Base-by-base conservation (phyloP, 2,113 vertebrate species). In the Osmerus eperlanus region DNA sequence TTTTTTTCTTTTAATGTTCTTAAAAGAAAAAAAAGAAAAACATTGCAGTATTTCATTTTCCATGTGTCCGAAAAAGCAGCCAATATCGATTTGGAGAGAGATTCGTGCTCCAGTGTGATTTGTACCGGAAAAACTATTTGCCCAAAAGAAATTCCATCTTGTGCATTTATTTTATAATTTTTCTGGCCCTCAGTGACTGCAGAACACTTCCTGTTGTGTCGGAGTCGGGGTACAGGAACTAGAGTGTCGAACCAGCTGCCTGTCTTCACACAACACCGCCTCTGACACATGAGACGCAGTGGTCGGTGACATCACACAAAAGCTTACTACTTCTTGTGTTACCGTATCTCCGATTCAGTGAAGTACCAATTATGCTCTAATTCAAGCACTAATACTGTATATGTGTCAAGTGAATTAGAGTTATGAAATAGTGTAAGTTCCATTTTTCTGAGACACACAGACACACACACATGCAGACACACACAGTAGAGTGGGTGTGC, bases 71-170 rank as follows among this genome's bases (percentile, higher is more conserved):
- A 70, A 66, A 75, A 21, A n/a, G 52, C 51, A 65, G 54, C 56
- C 36, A 62, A 8, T 41, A 72, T 72, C 59, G 80, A 82, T 82
- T 68, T 55, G 54, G 11, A 62, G 60, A 82, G 71, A 76, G 67
- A 56, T n/a, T 56, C n/a, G 64, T 72, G 74, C 68, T 76, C n/a
- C 54, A 76, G 14, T 11, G 60, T 15, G 28, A 29, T 41, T 72
- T 70, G 23, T 63, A 41, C 18, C 19, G 67, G 64, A 79, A 74
- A 77, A 65, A 5, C 19, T 16, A 65, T 77, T 74, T 62, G 66
- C 21, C 69, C 47, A 21, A 15, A 51, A 51, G 1, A 47, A 47
- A 47, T 47, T 11, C 32, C 32, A 7, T 36, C 32, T 7, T 1
- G 32, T 7, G 9, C 41, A 47, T 12, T 47, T 47, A 47, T 47